Percentiles rank a stretch among this genome's conserved stretches.
phyloP scores from a whole-genome alignment of 2,113 vertebrate species.

The Otus sunia region DNA sequence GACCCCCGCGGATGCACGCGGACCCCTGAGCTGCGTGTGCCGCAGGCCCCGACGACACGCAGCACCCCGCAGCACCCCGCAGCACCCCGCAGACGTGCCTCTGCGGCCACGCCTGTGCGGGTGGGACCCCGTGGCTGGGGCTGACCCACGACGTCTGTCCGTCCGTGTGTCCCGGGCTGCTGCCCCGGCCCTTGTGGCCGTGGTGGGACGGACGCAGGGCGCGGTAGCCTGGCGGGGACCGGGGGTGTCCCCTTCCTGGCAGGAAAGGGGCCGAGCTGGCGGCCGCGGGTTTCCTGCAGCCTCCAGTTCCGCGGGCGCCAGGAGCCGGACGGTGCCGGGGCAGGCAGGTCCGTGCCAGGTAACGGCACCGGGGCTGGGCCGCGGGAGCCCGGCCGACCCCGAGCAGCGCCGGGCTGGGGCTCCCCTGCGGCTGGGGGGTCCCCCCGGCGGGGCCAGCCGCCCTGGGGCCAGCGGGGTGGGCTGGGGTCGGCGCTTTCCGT shows the following conservation, averaged over 20 bases:
- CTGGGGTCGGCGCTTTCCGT: neutral
- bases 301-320: neutral
- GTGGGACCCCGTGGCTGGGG: neutral
- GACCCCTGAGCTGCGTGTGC: neutral
- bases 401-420: neutral
- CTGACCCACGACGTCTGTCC: neutral
- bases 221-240: too few relatives aligned
- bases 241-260: conserved; percentile 7
- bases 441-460: neutral
- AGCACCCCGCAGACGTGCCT: neutral
- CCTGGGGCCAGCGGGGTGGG: neutral
- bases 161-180: accelerated
- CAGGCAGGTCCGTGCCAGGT: neutral
- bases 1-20: accelerated
- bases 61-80: neutral
- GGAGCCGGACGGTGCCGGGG: neutral
- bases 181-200: too few relatives aligned
- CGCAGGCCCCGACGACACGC: accelerated
- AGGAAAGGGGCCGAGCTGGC: conserved; percentile 40
- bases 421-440: too few relatives aligned
- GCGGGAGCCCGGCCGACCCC: too few relatives aligned
- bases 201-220: neutral
- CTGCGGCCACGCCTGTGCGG: accelerated
- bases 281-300: neutral
- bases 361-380: neutral